Base-by-base conservation (phyloP, 2,797 vertebrate genomes). In the Fringilla coelebs region DNA sequence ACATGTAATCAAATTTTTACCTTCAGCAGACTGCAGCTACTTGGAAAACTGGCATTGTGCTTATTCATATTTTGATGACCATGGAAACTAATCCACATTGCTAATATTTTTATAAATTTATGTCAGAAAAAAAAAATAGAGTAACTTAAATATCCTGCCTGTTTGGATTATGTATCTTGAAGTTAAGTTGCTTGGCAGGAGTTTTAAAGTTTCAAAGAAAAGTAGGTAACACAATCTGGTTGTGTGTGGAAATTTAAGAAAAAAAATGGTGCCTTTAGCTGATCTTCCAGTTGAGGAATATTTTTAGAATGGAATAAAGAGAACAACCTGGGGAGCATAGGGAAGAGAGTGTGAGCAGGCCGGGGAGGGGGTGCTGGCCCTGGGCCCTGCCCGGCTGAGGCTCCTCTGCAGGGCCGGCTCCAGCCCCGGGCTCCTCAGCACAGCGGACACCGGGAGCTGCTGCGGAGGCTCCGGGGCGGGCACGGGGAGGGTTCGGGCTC, bases 291-390 rank as follows among this genome's bases (percentile, higher is more conserved):
- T 2, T 17, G 5, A 51, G 26, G 9, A 81, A 21, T 7, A 34
- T 5, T 71, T 87, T 62, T 48, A 49, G 45, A 74, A 41, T 16
- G 6, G 10, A 57, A 10, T 46, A 14, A 57, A 57, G 32, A 36
- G 7, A 66, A 7, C 14, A 26, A 10, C 5, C 10, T 7, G 13
- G 2, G 22, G 8, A 4, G 1, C 12, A 12, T 1, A 1, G 2
- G 17, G 22, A 5, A 28, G 14, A 25, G 43, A 2, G 13, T 5
- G 54, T 12, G 10, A 73, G 38, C 28, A 51, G 46, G 11, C 1
- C 4, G 52, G 29, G 28, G n/a, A 68, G 62, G 82, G 13, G 71
- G 32, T 16, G 4, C 61, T 66, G 38, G 26, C 45, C 52, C 52
- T 34, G 6, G 43, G 49, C 31, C 43, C 51, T 6, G 52, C 45